phyloP scores from a whole-genome alignment of 2,113 vertebrate genomes.

The Tyto alba region DNA sequence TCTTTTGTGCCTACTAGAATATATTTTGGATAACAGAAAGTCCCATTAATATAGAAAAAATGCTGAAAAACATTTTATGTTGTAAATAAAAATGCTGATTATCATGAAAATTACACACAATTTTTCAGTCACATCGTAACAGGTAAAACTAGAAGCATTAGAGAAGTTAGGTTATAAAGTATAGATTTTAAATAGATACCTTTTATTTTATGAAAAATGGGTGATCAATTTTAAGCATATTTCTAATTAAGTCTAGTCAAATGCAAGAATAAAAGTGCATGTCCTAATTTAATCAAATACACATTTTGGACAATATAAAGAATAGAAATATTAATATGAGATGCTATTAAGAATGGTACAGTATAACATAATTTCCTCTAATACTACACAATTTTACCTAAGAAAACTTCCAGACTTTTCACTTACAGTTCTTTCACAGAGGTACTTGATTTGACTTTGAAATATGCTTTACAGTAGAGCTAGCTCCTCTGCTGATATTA shows the following conservation, averaged over 20 bases:
- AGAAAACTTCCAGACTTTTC: not conserved
- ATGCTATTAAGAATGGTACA: not conserved
- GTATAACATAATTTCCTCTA: not conserved
- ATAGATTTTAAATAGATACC: not conserved
- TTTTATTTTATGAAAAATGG: not conserved
- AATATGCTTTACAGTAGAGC: not conserved
- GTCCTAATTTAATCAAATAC: not conserved
- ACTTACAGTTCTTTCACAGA: not conserved
- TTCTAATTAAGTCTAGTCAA: not conserved
- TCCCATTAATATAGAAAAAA: not conserved
- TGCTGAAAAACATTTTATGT: not conserved
- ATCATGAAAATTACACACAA: not conserved
- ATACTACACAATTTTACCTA: not conserved
- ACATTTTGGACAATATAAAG: not conserved
- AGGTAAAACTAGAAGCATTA: not conserved
- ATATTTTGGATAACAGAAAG: slow-evolving; percentile 19
- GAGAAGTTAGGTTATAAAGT: not conserved
- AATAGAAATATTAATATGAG: not conserved
- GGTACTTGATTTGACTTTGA: not conserved
- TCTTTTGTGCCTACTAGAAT: slow-evolving; percentile 38
- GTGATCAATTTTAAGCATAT: not conserved
- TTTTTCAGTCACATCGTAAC: not conserved
- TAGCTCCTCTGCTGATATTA: not conserved
- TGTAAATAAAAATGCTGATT: slow-evolving; percentile 20
- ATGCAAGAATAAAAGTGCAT: not conserved